These are phyloP conservation scores for Oryctes rhinoceros DNA, from an alignment of 1,140 invertebrate genomes.

Conservation along the genomic window DNA sequence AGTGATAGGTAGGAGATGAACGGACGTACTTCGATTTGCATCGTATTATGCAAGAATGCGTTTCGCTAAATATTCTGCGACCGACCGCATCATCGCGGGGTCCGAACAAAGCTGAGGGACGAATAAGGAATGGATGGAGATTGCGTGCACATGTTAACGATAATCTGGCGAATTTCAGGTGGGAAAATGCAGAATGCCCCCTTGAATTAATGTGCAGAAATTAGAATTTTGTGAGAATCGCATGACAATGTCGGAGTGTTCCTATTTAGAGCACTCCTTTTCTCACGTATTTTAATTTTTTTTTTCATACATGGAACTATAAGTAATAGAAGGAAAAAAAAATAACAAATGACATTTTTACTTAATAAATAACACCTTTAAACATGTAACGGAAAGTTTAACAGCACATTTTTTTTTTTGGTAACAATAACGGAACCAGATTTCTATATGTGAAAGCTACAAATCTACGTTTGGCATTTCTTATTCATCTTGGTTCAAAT, in stretches of 20 bases:
- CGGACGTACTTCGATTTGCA: conserved; percentile 6
- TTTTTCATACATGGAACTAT: background rate
- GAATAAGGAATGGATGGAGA: background rate
- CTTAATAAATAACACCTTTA: too few relatives aligned
- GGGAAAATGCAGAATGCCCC: background rate
- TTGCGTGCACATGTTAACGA: conserved; percentile 9
- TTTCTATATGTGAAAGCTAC: too few relatives aligned
- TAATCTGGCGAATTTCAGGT: conserved; percentile 19
- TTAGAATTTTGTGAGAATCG: conserved; percentile 17
- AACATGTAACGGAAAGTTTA: too few relatives aligned
- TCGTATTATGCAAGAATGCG: conserved; percentile 29
- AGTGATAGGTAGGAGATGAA: background rate
- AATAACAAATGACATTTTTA: too few relatives aligned
- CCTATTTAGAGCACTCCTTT: background rate
- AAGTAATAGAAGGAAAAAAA: too few relatives aligned
- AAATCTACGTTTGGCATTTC: too few relatives aligned
- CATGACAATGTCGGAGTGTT: background rate
- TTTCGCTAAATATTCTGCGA: conserved; percentile 30
- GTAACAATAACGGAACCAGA: too few relatives aligned
- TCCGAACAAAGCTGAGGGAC: background rate
- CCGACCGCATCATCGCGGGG: background rate
- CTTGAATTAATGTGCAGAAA: conserved; percentile 22
- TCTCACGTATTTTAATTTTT: conserved; percentile 12
- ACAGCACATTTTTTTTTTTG: too few relatives aligned
- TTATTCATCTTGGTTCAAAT: too few relatives aligned